Percentiles rank a stretch among this genome's conserved stretches.
Conservation (phyloP, 2,888 invertebrate genomes). For the Osedax frankpressi region DNA sequence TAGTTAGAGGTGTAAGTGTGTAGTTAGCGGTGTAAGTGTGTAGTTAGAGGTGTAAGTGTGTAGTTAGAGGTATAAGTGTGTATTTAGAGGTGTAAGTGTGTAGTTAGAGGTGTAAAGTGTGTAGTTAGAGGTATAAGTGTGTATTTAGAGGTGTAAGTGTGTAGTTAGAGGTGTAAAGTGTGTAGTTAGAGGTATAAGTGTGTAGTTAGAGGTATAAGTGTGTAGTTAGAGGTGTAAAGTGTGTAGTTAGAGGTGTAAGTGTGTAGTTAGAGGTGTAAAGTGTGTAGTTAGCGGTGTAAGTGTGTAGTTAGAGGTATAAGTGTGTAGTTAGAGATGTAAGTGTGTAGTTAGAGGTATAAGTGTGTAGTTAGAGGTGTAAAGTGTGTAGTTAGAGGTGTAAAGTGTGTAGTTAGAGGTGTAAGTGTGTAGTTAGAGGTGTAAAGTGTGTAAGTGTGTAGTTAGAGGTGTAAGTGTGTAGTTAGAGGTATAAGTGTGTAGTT, state of each 20-base stretch:
- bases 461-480: slow-evolving; percentile 94
- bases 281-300: background rate
- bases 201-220: slow-evolving; percentile 82
- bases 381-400: background rate
- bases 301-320: background rate
- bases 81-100: slow-evolving; percentile 87
- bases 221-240: slow-evolving; percentile 92
- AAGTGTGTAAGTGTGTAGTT: no score
- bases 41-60: background rate
- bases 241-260: slow-evolving; percentile 43
- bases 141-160: background rate
- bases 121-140: background rate
- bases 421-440: background rate
- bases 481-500: slow-evolving; percentile 68
- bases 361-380: slow-evolving; percentile 43
- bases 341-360: slow-evolving; percentile 92
- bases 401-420: background rate
- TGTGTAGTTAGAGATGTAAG: slow-evolving; percentile 79
- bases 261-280: background rate
- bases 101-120: slow-evolving; percentile 93
- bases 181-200: background rate
- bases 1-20: background rate
- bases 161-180: background rate
- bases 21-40: background rate
- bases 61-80: slow-evolving; percentile 16